Evolutionary conservation across 2,888 invertebrate species (phyloP).

Genomic region (Busseola fusca): DNA sequence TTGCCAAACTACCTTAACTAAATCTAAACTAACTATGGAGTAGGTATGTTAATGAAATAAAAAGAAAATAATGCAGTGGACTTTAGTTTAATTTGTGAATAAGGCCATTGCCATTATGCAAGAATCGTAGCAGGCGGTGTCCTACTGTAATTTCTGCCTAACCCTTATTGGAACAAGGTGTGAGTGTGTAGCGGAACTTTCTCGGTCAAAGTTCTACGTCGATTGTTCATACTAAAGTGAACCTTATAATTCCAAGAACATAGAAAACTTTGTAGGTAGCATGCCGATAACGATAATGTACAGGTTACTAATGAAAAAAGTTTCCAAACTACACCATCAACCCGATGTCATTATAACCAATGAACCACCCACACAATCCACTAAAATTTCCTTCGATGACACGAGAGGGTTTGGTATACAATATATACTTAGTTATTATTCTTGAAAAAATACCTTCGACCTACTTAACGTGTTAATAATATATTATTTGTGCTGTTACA

Average conservation of each 20-base stretch:
- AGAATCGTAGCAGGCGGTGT: no score
- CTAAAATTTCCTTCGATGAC: slow-evolving; percentile 25
- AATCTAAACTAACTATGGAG: no score
- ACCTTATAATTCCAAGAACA: neutral
- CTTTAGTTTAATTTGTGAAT: no score
- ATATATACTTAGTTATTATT: neutral
- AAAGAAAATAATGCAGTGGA: no score
- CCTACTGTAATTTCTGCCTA: neutral
- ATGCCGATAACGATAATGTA: neutral
- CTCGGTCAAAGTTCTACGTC: neutral
- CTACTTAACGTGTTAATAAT: slow-evolving; percentile 56
- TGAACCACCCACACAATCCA: neutral
- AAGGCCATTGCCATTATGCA: no score
- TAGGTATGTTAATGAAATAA: no score
- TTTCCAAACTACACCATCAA: slow-evolving; percentile 14
- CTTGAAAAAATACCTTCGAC: slow-evolving; percentile 35
- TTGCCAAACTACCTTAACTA: no score
- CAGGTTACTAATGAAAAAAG: slow-evolving; percentile 25
- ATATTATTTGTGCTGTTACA: slow-evolving; percentile 43
- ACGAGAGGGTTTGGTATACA: neutral
- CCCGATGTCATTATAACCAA: slow-evolving; percentile 1
- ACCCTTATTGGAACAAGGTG: neutral
- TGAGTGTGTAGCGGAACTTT: neutral
- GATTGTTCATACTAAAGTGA: neutral
- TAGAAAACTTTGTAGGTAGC: neutral